Conservation (phyloP, 2,797 vertebrate species). For the Manis crassicaudata region DNA sequence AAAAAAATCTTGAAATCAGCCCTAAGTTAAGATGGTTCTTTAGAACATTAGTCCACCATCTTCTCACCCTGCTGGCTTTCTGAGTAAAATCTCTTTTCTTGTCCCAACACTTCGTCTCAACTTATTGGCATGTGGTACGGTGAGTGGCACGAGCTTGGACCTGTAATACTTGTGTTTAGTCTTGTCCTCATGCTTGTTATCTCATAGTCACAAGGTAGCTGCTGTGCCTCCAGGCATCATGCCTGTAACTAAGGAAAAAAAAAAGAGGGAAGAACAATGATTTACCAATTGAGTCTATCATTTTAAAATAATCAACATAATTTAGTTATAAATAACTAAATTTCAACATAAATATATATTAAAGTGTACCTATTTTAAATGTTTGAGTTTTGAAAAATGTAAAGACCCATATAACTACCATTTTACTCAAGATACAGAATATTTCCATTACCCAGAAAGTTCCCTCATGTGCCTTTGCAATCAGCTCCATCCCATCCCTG, state of each 20-base stretch:
- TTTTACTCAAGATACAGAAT: neutral
- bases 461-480: neutral
- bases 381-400: constrained; percentile 9
- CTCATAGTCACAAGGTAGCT: neutral
- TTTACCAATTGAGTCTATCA: neutral
- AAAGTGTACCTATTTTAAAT: neutral
- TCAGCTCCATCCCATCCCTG: neutral
- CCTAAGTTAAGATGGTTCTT: no score
- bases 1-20: no score
- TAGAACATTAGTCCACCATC: no score
- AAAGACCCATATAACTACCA: neutral
- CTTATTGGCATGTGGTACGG: no score
- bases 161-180: no score
- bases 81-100: no score
- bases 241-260: neutral
- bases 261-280: neutral
- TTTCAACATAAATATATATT: neutral
- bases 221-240: neutral
- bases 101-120: no score
- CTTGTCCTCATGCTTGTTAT: neutral
- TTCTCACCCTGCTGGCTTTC: no score
- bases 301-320: neutral
- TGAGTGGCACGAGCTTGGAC: no score
- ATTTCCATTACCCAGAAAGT: neutral
- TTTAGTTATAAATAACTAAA: neutral